These are phyloP conservation scores for Huso huso DNA, from an alignment of 2,797 vertebrate species.

Conservation along the genomic window DNA sequence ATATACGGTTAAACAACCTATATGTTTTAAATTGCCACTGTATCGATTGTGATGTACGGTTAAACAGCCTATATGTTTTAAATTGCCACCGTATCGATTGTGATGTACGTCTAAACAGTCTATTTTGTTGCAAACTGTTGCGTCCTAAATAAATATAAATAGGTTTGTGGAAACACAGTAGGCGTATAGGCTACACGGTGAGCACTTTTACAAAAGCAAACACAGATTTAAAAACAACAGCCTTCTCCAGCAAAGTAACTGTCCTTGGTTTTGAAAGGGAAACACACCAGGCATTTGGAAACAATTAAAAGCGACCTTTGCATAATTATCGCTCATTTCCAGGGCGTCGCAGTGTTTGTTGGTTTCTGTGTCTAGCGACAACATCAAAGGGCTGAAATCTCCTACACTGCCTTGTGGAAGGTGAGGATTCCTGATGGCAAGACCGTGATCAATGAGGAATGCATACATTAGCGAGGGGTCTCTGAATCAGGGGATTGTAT, in stretches of 20 bases:
- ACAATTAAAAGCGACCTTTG: slow-evolving; percentile 19
- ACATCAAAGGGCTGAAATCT: slow-evolving; percentile 36
- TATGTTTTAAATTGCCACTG: too few relatives aligned
- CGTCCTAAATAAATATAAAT: too few relatives aligned
- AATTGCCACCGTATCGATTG: too few relatives aligned
- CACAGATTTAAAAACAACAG: not conserved
- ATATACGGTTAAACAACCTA: too few relatives aligned
- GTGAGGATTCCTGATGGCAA: slow-evolving; percentile 40
- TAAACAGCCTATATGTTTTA: too few relatives aligned
- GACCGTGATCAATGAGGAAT: slow-evolving; percentile 44
- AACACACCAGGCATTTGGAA: not conserved
- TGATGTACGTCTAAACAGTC: too few relatives aligned
- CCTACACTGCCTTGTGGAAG: slow-evolving; percentile 38
- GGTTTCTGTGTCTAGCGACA: slow-evolving; percentile 26
- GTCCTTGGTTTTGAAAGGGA: not conserved
- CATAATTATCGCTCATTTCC: slow-evolving; percentile 25
- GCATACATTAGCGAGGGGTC: slow-evolving; percentile 49
- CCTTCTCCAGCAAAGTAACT: not conserved
- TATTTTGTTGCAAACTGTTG: too few relatives aligned
- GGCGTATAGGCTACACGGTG: too few relatives aligned
- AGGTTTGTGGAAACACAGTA: too few relatives aligned
- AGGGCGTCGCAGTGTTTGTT: slow-evolving; percentile 8
- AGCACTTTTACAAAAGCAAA: too few relatives aligned
- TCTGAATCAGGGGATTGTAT: slow-evolving; percentile 46
- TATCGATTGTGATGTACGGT: too few relatives aligned